Percentiles rank a stretch among this genome's conserved stretches.
phyloP scores from a whole-genome alignment of 2,797 vertebrate genomes.

The Rhabdomys pumilio region DNA sequence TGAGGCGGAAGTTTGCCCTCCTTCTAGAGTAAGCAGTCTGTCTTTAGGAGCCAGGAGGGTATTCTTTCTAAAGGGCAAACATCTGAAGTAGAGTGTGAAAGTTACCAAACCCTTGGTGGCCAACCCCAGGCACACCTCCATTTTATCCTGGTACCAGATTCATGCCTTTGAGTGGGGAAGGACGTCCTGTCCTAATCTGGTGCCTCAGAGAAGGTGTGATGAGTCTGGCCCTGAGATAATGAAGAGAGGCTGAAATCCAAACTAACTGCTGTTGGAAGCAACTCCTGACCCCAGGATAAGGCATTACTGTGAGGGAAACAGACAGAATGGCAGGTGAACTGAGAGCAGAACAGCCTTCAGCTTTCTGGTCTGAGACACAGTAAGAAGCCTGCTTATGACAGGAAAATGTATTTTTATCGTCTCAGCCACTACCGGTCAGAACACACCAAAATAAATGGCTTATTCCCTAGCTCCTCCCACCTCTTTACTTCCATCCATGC shows the following conservation, averaged over 20 bases:
- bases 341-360: neutral
- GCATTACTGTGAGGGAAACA: neutral
- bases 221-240: neutral
- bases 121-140: neutral
- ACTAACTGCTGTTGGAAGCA: neutral
- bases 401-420: neutral
- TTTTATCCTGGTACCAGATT: neutral
- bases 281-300: neutral
- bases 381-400: neutral
- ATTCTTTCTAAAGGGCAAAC: slow-evolving; percentile 53
- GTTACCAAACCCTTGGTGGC: neutral
- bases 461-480: neutral
- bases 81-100: neutral
- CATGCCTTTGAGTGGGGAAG: neutral
- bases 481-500: neutral
- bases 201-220: neutral
- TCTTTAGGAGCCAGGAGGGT: neutral
- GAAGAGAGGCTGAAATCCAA: neutral
- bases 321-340: neutral
- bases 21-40: slow-evolving; percentile 19
- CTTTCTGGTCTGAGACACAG: neutral
- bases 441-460: neutral
- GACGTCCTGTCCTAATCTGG: neutral
- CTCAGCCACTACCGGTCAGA: neutral
- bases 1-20: slow-evolving; percentile 37